Evolutionary conservation across 2,888 invertebrate species (phyloP), one percentile per base, ranked within the genome.

Genomic region (Coleophora deauratella): DNA sequence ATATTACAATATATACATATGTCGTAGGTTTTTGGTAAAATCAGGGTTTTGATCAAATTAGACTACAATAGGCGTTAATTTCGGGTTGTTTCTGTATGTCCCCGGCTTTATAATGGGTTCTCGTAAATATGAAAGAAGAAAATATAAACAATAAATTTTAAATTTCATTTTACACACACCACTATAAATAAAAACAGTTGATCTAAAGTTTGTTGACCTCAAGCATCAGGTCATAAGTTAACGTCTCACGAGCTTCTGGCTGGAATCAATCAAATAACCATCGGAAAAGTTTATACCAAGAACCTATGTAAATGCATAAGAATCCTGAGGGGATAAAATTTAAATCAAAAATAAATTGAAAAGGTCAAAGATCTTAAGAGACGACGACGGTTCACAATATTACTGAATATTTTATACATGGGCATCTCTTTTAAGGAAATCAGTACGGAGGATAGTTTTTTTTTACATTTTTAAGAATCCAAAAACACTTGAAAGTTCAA

Each of bases 271-370:
- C 33, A 12, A n/a, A 6, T n/a, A 46, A 55, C 55, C 48, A 33
- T 45, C 44, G 44, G 50, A 52, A 50, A 51, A 54, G 52, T 54
- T 54, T 46, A 56, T 60, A 54, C 59, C 46, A 61, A 59, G 61
- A 57, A 61, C 55, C 55, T 42, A 64, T 69, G 52, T 58, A 65
- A 65, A 71, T 71, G 46, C 60, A 72, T 68, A 55, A 60, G 53
- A 42, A 21, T 21, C 21, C 21, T 21, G 21, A 21, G 21, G 21
- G 21, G 28, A 52, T 49, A 59, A 56, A 57, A 60, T 58, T 43
- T 48, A 61, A 40, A 50, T 46, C 36, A 44, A 56, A 54, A 54
- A 56, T 50, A 47, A 55, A 44, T 15, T 46, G 45, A 42, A 45
- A 43, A 53, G 57, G 54, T 52, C 54, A 49, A 51, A 48, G 49